These are phyloP conservation scores for Ctenodactylus gundi DNA, from an alignment of 2,113 vertebrate genomes.

Conservation along the genomic window DNA sequence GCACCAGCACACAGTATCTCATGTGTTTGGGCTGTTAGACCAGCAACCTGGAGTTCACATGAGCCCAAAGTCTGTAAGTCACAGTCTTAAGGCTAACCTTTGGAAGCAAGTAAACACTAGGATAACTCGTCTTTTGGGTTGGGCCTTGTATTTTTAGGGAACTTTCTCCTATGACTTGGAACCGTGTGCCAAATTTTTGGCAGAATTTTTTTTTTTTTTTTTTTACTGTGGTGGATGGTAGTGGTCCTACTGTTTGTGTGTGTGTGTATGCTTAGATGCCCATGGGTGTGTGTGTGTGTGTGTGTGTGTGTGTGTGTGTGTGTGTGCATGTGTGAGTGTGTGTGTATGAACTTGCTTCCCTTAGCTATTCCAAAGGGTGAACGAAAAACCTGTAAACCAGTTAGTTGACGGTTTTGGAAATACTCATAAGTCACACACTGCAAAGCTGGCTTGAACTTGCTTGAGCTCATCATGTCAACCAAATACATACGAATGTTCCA, in stretches of 20 bases:
- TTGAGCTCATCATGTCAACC: background rate
- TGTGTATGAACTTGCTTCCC: too few relatives aligned
- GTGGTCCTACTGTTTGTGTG: background rate
- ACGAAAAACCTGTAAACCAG: background rate
- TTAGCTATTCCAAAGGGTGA: background rate
- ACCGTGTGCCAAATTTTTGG: background rate
- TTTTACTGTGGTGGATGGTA: background rate
- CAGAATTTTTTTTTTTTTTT: background rate
- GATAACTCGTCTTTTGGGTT: background rate
- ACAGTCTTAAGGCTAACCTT: background rate
- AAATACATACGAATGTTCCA: too few relatives aligned
- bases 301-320: background rate
- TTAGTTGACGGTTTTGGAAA: background rate
- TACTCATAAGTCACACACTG: background rate
- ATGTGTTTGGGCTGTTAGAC: background rate
- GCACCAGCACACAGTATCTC: too few relatives aligned
- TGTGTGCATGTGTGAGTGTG: too few relatives aligned
- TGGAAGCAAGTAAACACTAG: background rate
- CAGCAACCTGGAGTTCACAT: too few relatives aligned
- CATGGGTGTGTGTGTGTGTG: background rate
- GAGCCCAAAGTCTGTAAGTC: background rate
- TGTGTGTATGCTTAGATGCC: background rate
- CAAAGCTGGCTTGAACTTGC: accelerated
- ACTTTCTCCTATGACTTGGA: background rate
- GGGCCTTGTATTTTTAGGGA: background rate